Evolutionary conservation across 2,888 invertebrate species (phyloP), one percentile per base, ranked within the genome.

Genomic region (Zele albiditarsus): DNA sequence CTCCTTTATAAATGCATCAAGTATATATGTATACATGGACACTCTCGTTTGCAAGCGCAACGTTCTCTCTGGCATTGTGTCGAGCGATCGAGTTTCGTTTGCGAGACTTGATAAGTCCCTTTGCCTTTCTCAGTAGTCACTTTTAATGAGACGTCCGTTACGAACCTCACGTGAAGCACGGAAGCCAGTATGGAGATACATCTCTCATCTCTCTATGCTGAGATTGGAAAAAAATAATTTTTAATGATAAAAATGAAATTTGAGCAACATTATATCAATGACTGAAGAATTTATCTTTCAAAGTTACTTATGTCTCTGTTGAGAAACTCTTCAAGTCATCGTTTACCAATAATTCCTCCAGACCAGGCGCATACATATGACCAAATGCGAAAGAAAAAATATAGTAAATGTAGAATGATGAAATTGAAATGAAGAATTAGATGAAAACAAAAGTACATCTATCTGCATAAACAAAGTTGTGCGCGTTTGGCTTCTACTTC

Each of bases 81-180:
- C 72, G 75, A 65, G 76, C 79, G 80, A 84, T 85, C 84, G 83
- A 79, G 82, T 83, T 85, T 84, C 82, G 83, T 81, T 83, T 83
- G 60, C 82, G 81, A 80, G 83, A 80, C 83, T 85, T 85, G 87
- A 85, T 85, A 83, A 86, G 84, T 84, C 81, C 81, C 80, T 81
- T 82, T 80, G 81, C 71, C 78, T 78, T 83, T 83, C 83, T 82
- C 80, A 82, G 80, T 80, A 81, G 77, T 79, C 81, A 75, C 82
- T 80, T 82, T 86, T 87, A 87, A 87, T 85, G 87, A 87, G 86
- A 84, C 78, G 82, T 80, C 80, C 79, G 66, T 76, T 77, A 65
- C 23, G 38, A 23, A 38, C 8, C 38, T 23, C 38, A 57, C 38
- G 65, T 27, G 38, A 66, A 63, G 38, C 66, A 57, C 66, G 33